Conservation (phyloP, 2,797 vertebrate species). For the Lerista edwardsae region DNA sequence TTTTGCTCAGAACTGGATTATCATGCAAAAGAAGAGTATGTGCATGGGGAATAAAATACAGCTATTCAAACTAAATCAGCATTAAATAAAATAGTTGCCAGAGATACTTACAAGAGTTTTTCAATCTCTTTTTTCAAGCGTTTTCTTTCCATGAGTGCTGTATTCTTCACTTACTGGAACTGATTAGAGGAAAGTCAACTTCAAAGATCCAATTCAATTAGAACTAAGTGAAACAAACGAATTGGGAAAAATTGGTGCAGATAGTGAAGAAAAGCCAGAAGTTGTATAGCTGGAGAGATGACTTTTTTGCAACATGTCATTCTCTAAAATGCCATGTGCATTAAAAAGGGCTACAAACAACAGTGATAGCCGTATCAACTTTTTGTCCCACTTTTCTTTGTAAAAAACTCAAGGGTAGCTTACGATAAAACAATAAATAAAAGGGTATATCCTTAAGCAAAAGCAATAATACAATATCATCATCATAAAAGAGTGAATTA, state of each 20-base stretch:
- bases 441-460: no score
- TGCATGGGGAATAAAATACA: not conserved
- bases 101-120: conserved; percentile 74
- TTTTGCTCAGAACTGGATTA: not conserved
- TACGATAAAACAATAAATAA: no score
- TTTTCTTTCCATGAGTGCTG: conserved; percentile 71
- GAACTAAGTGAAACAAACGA: not conserved
- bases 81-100: conserved; percentile 13
- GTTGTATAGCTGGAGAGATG: no score
- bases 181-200: conserved; percentile 14
- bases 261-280: not conserved
- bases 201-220: conserved; percentile 4
- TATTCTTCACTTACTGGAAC: conserved; percentile 13
- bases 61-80: not conserved
- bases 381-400: no score
- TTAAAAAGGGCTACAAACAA: no score
- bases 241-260: not conserved
- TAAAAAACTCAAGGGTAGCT: no score
- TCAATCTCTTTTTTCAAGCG: conserved; percentile 69
- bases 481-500: no score
- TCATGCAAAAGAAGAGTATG: not conserved
- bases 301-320: no score
- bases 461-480: no score
- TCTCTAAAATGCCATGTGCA: no score
- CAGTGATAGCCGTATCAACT: no score